These are phyloP conservation scores for Desmodus rotundus DNA, from an alignment of 2,113 vertebrate genomes.

Conservation along the genomic window DNA sequence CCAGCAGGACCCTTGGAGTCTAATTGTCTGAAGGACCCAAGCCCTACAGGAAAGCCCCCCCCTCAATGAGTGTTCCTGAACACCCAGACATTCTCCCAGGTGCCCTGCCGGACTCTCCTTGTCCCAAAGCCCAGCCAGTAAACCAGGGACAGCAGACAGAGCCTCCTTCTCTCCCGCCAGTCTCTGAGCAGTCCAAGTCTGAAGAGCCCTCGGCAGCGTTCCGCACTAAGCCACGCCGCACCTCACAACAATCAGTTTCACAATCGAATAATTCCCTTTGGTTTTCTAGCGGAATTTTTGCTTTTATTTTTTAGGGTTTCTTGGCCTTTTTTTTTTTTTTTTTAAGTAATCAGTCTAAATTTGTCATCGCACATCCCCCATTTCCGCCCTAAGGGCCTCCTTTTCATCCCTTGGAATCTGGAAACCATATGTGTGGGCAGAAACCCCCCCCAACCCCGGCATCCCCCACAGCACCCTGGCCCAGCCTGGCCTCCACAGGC, in stretches of 20 bases:
- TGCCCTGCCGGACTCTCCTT: background rate
- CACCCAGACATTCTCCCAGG: background rate
- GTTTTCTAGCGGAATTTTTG: slow-evolving; percentile 73
- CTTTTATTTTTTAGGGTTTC: slow-evolving; percentile 72
- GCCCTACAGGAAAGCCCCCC: background rate
- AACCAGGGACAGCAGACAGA: background rate
- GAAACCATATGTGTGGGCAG: slow-evolving; percentile 71
- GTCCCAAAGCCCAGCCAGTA: background rate
- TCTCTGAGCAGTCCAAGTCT: background rate
- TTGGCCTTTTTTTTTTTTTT: slow-evolving; percentile 57
- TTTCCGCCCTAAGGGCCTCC: slow-evolving; percentile 67
- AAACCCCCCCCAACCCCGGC: slow-evolving; percentile 75
- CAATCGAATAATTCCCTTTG: slow-evolving; percentile 71
- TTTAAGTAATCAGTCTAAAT: slow-evolving; percentile 69
- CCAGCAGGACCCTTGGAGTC: background rate
- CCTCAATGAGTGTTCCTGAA: background rate
- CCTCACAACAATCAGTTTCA: slow-evolving; percentile 18
- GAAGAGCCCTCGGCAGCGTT: background rate
- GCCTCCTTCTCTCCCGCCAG: background rate
- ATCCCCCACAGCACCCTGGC: slow-evolving; percentile 52
- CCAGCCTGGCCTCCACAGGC: background rate
- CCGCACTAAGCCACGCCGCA: background rate
- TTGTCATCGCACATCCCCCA: slow-evolving; percentile 72
- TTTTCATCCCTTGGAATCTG: slow-evolving; percentile 72
- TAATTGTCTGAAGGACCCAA: background rate